Evolutionary conservation across 2,113 vertebrate genomes (phyloP).

Genomic region (Galemys pyrenaicus): DNA sequence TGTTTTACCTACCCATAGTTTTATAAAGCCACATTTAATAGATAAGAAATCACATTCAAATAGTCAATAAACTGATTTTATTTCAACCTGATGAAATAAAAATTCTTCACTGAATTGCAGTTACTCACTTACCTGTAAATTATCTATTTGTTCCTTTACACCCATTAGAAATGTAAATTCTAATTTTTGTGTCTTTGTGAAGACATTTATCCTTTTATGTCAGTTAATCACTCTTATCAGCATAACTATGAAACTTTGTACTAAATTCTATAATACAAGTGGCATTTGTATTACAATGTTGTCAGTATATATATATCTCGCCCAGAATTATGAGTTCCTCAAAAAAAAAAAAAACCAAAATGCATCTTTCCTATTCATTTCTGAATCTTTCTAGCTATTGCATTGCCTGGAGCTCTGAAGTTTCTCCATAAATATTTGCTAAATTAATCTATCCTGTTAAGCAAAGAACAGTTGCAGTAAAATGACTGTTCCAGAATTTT

Average conservation of each 20-base stretch:
- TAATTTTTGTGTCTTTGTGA: neutral
- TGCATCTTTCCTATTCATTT: neutral
- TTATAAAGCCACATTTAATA: neutral
- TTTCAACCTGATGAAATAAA: neutral
- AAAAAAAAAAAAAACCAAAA: neutral
- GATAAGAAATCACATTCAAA: neutral
- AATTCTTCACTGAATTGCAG: neutral
- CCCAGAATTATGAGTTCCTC: neutral
- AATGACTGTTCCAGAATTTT: constrained; percentile 16
- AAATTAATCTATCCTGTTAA: constrained; percentile 43
- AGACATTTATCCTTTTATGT: neutral
- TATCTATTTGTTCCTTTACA: neutral
- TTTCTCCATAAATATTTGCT: constrained; percentile 47
- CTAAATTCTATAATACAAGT: neutral
- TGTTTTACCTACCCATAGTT: neutral
- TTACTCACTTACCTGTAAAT: neutral
- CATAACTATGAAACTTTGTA: neutral
- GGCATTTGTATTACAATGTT: neutral
- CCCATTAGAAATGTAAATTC: neutral
- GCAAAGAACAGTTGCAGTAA: constrained; percentile 29
- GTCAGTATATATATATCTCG: neutral
- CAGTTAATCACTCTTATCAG: neutral
- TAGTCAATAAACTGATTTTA: neutral
- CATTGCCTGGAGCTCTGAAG: constrained; percentile 14
- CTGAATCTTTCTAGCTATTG: neutral